Conservation (phyloP, 2,888 invertebrate species). For the Cecidostiba fungosa region DNA sequence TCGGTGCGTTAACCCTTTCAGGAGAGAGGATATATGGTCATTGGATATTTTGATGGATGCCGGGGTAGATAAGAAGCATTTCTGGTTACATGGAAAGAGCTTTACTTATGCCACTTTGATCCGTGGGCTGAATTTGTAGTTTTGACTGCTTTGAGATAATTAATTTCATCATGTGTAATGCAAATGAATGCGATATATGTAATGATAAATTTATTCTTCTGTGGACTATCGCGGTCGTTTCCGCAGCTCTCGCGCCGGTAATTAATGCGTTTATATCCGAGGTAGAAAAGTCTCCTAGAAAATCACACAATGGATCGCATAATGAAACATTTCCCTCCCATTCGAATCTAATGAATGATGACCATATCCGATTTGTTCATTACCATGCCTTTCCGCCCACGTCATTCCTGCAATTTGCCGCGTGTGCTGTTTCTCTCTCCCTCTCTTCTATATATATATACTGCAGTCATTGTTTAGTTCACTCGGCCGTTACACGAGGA, state of each 20-base stretch:
- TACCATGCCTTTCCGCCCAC: constrained; percentile 56
- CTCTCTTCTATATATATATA: constrained; percentile 1
- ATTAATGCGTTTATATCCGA: not conserved
- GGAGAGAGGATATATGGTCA: constrained; percentile 14
- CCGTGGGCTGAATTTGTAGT: no score
- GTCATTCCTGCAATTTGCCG: constrained; percentile 45
- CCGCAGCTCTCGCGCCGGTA: not conserved
- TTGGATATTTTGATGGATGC: constrained; percentile 7
- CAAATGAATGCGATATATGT: no score
- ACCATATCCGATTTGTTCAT: constrained; percentile 59
- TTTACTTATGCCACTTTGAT: not conserved
- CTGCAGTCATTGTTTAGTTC: constrained; percentile 45
- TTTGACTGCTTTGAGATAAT: no score
- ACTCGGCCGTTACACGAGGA: constrained; percentile 29
- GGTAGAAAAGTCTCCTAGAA: constrained; percentile 16
- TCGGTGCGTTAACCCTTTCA: constrained; percentile 7
- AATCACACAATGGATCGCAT: constrained; percentile 28
- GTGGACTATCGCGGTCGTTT: not conserved
- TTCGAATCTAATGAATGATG: constrained; percentile 47
- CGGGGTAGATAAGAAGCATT: not conserved
- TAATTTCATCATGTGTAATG: no score
- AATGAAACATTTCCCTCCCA: constrained; percentile 41
- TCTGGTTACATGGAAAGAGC: not conserved
- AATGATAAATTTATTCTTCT: no score
- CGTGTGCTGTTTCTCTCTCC: constrained; percentile 4